A percentile compares a stretch with the other conserved stretches of the same genome.
phyloP scores from a whole-genome alignment of 2,888 invertebrate species.

The Eurois occulta region DNA sequence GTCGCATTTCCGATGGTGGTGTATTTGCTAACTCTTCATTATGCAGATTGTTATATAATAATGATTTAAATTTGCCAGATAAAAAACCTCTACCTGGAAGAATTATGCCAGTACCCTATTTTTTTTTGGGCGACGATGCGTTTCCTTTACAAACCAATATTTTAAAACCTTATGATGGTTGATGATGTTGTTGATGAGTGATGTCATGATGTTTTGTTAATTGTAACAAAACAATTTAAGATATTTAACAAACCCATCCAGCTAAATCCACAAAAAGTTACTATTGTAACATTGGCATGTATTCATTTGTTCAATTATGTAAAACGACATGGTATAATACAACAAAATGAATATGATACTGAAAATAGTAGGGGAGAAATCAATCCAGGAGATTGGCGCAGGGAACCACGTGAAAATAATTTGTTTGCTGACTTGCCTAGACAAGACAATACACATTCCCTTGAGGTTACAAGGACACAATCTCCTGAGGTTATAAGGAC shows the following conservation, averaged over 20 bases:
- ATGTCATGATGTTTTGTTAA: too few relatives aligned
- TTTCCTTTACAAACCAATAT: slow-evolving; percentile 55
- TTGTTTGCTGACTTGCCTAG: slow-evolving; percentile 43
- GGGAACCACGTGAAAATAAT: slow-evolving; percentile 35
- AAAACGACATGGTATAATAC: slow-evolving; percentile 25
- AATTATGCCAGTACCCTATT: slow-evolving; percentile 49
- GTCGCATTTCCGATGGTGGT: slow-evolving; percentile 61
- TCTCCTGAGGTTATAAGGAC: slow-evolving; percentile 43
- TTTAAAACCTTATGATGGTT: slow-evolving; percentile 64
- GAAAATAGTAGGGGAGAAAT: slow-evolving; percentile 10
- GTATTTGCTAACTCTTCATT: slow-evolving; percentile 58
- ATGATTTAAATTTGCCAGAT: slow-evolving; percentile 59
- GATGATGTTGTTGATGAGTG: too few relatives aligned
- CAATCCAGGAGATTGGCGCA: slow-evolving; percentile 39
- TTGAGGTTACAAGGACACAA: slow-evolving; percentile 40
- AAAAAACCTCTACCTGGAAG: slow-evolving; percentile 59
- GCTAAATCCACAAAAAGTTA: slow-evolving; percentile 51
- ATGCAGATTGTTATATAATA: slow-evolving; percentile 53
- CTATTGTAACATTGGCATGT: slow-evolving; percentile 52
- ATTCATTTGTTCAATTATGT: slow-evolving; percentile 53
- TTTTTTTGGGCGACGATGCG: slow-evolving; percentile 59
- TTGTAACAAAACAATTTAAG: slow-evolving; percentile 52
- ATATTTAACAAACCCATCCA: slow-evolving; percentile 49
- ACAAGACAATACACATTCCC: slow-evolving; percentile 44
- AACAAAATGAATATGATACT: slow-evolving; percentile 10